Evolutionary conservation across 1,140 invertebrate genomes (phyloP).

Genomic region (Ceratina australensis): DNA sequence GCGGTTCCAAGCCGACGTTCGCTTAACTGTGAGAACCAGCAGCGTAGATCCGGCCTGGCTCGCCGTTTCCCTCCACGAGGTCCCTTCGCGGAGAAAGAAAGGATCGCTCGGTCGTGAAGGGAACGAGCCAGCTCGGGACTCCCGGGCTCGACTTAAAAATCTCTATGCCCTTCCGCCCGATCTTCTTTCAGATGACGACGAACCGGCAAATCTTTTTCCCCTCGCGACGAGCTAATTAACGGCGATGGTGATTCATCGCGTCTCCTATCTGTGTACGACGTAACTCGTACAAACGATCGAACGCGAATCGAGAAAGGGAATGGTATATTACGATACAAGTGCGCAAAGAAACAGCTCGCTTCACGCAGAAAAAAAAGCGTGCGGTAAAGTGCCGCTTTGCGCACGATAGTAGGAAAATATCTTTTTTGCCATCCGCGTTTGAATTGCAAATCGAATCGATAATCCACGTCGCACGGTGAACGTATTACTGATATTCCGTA

Average conservation of each 20-base stretch:
- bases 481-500: neutral
- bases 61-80: neutral
- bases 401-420: no score
- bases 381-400: no score
- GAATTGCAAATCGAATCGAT: neutral
- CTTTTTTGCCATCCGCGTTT: no score
- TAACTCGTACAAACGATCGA: neutral
- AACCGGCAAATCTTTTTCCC: neutral
- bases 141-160: neutral
- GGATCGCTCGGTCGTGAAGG: slow-evolving; percentile 50
- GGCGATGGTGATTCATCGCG: neutral
- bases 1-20: slow-evolving; percentile 53
- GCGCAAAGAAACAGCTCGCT: no score
- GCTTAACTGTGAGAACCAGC: slow-evolving; percentile 61
- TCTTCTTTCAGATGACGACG: no score
- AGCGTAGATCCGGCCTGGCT: slow-evolving; percentile 61
- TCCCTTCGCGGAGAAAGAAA: slow-evolving; percentile 41
- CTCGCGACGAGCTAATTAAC: neutral
- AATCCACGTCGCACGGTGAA: neutral
- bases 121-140: slow-evolving; percentile 3
- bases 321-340: no score
- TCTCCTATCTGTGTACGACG: neutral
- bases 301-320: no score
- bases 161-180: no score
- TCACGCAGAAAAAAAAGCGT: no score